Evolutionary conservation across 1,140 invertebrate genomes (phyloP), one percentile per base, ranked within the genome.

Genomic region (Drosophila carrolli): DNA sequence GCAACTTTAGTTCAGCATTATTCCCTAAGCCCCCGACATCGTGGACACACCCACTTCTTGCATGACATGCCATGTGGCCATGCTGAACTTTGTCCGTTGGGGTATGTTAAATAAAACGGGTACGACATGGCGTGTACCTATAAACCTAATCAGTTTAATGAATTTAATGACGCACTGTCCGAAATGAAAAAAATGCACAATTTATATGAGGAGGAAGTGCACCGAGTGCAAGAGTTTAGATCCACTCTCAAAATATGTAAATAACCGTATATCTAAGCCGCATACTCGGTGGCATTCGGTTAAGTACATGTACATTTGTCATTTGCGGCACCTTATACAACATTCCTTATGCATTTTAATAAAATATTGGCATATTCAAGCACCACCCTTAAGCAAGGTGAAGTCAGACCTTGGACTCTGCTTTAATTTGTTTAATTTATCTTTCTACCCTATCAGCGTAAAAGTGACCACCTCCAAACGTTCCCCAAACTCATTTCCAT

Each of bases 31-130:
- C 41, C 41, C 38, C 16, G 11, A 43, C 27, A 41, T n/a, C 32
- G 38, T n/a, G 19, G 53, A 35, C 74, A 77, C 74, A 77, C 74
- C 74, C 63, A 77, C 73, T 77, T 76, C 55, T 77, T 61, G 73
- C 74, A 77, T 77, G 74, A 35, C 62, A 58, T 9, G 35, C 27
- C 14, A 19, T 46, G 13, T 32, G 27, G 29, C 23, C 38, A 16
- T 27, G 32, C 19, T 41, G 47, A 73, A 73, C 56, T 73, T 73
- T 73, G 56, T 40, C 27, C 38, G 6, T 4, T 27, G 60, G 32
- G 16, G 40, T 23, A 61, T 61, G 68, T 73, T 60, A 59, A 73
- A 29, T 65, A 9, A 55, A 54, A 54, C 61, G 37, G 14, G 67
- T 57, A 57, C 60, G 58, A 46, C 41, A 70, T 46, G 41, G 23